phyloP scores from a whole-genome alignment of 2,888 invertebrate genomes.

The Acanthosepion lycidas region DNA sequence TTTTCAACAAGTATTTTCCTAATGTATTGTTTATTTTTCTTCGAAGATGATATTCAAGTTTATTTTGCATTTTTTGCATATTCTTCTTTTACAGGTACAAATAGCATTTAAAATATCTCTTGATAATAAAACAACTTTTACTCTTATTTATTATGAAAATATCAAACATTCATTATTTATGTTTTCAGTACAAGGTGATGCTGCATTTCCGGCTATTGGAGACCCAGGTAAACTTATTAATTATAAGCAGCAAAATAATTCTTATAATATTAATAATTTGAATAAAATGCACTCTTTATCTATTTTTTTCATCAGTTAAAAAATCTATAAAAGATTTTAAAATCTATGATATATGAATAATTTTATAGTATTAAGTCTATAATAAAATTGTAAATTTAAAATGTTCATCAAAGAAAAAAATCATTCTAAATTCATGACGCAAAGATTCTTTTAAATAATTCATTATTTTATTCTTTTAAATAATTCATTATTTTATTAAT shows the following conservation, averaged over 20 bases:
- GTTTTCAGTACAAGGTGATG: not conserved
- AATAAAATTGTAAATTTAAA: no score
- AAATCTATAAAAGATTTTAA: not conserved
- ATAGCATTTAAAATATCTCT: not conserved
- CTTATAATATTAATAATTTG: not conserved
- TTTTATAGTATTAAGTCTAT: not conserved
- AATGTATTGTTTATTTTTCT: not conserved
- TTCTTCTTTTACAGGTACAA: not conserved
- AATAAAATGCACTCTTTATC: not conserved
- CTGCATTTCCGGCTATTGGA: not conserved
- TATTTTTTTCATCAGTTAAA: not conserved
- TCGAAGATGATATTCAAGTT: not conserved
- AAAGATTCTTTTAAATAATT: not conserved
- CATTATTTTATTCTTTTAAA: not conserved
- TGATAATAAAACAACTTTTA: not conserved
- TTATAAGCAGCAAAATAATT: not conserved
- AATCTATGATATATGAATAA: not conserved
- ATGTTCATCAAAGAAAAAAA: no score
- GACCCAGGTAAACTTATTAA: not conserved
- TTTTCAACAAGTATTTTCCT: not conserved
- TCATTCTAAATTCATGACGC: not conserved
- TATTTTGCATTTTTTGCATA: not conserved
- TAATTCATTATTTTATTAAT: not conserved
- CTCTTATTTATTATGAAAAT: not conserved
- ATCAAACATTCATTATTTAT: not conserved